A percentile compares a stretch with the other conserved stretches of the same genome.
Conservation (phyloP, 2,113 vertebrate genomes). For the Marcusenius ussheri region DNA sequence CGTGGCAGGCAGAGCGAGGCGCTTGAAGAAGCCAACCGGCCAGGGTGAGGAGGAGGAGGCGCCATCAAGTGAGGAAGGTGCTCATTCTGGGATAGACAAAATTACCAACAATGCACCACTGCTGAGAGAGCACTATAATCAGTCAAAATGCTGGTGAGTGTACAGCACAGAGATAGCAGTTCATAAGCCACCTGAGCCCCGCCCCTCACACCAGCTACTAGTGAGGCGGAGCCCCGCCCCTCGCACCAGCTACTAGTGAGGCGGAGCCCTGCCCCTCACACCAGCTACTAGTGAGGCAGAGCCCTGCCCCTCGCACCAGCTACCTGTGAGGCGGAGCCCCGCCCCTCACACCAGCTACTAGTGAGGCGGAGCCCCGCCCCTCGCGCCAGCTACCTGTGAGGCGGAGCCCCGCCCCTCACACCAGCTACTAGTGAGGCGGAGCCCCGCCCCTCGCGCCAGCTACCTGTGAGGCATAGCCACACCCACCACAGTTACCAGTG, state of each 20-base stretch:
- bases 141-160: background rate
- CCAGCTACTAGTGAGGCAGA: too few species aligned
- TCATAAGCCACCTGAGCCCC: background rate
- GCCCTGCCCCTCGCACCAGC: too few species aligned
- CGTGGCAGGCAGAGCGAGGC: too few species aligned
- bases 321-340: too few species aligned
- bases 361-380: background rate
- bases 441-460: background rate
- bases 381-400: background rate
- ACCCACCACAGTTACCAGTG: background rate
- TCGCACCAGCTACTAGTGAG: too few species aligned
- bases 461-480: background rate
- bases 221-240: background rate
- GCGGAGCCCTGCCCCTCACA: too few species aligned
- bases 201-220: accelerated
- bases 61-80: background rate
- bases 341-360: background rate
- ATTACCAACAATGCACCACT: background rate
- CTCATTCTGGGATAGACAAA: background rate
- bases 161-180: background rate
- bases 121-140: background rate
- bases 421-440: background rate
- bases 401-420: background rate
- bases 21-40: too few species aligned
- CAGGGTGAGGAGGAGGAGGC: background rate